Base-by-base conservation (phyloP, 2,113 vertebrate species). In the Girardinichthys multiradiatus region DNA sequence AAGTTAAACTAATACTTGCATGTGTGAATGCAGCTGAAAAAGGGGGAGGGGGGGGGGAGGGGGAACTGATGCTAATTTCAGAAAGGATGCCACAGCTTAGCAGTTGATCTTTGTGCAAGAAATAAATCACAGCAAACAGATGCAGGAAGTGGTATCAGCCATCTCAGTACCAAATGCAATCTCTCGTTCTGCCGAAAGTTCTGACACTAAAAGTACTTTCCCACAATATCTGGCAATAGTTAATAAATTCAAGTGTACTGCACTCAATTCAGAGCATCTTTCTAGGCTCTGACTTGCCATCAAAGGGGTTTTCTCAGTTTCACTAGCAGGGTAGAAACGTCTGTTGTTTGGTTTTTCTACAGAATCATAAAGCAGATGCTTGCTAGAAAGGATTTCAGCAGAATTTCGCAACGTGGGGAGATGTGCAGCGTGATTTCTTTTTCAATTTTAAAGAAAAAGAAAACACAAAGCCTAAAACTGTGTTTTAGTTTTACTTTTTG, bases 141-240 rank as follows among this genome's bases (percentile, higher is more conserved):
- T 69, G 86, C 87, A 90, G 92, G 91, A 94, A 92, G 92, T 89
- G 90, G 88, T 92, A 31, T 60, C 21, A 12, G 11, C 31, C 60
- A 28, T 74, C n/a, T 74, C 11, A 6, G 59, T 57, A n/a, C 35
- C n/a, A 62, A 69, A 64, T 37, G 31, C 42, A 33, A 29, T 31
- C 9, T 76, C 33, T 58, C 1, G 28, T 74, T 0, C 2, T 42
- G 65, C 70, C 60, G 45, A 74, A 51, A 76, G 57, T 21, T 42
- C 33, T 4, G 4, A 62, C 61, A 45, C 45, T 35, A 39, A 35
- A 29, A 66, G 75, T 65, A 68, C 65, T 83, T 91, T 81, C 79
- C 80, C 86, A 77, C 74, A 82, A 74, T n/a, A 37, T 29, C n/a
- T 71, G 70, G 5, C 71, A 24, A 69, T 9, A 66, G 48, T 45